Evolutionary conservation across 1,140 invertebrate genomes (phyloP), one percentile per base, ranked within the genome.

Genomic region (Anadara kagoshimensis): DNA sequence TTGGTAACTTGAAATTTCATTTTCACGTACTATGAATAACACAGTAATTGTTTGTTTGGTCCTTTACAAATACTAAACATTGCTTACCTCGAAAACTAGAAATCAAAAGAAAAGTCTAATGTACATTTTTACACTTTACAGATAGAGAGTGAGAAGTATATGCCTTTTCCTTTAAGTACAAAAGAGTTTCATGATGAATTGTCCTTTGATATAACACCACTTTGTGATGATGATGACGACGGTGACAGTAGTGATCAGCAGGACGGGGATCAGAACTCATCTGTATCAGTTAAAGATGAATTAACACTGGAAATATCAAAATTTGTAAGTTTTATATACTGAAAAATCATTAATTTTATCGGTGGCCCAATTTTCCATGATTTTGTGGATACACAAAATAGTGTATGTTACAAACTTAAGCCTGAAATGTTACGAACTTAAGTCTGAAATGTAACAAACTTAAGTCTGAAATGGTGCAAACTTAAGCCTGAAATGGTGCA

Each of bases 121-220:
- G 47, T 3, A 4, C 14, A 49, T 2, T 49, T 2, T 18, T 49
- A 18, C 1, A 14, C 47, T 0, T 64, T 64, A n/a, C 29, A 64
- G 62, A 53, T 64, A 36, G 62, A 49, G n/a, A 7, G 18, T 53
- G 62, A 64, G 14, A 64, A 53, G n/a, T 36, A 20, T 53, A 20
- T 64, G 20, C 62, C 62, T 1, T 64, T 49, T 36, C 62, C 62
- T 12, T 24, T 64, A 0, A 51, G 62, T 53, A 45, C 62, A 20
- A 64, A 64, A n/a, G 62, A 64, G 12, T 64, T 24, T 41, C 62
- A 64, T 49, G 53, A 53, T 14, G 62, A 64, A 22, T 64, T 51
- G 5, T 51, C 26, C 49, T 51, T 53, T 18, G 43, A 64, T 11
- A 18, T 64, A n/a, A 45, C 36, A 16, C 62, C 62, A 16, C 16